Evolutionary conservation across 1,140 invertebrate genomes (phyloP).

Genomic region (Aphidius ervi): DNA sequence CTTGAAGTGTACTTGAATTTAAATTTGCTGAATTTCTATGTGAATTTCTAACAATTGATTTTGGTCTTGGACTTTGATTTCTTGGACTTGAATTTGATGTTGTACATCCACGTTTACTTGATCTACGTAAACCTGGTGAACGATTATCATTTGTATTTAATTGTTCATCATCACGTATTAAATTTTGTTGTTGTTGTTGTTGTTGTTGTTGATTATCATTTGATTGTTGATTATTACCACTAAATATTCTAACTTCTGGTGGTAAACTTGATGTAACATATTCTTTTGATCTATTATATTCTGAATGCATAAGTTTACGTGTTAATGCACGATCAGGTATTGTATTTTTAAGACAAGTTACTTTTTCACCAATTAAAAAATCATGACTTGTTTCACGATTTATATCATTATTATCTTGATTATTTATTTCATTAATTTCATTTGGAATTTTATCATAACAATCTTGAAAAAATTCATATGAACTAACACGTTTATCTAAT

Average conservation of each 20-base stretch:
- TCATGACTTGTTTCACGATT: conserved; percentile 42
- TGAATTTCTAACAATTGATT: conserved; percentile 50
- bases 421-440: conserved; percentile 26
- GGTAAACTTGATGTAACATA: conserved; percentile 41
- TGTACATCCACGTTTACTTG: conserved; percentile 37
- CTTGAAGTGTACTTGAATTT: conserved; percentile 69
- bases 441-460: conserved; percentile 33
- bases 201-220: conserved; percentile 42
- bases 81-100: conserved; percentile 54
- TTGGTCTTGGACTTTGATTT: conserved; percentile 61
- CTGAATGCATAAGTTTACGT: conserved; percentile 49
- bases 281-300: conserved; percentile 49
- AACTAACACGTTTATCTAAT: conserved; percentile 25
- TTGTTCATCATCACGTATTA: conserved; percentile 55
- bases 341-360: conserved; percentile 50
- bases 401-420: conserved; percentile 16
- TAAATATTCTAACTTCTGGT: conserved; percentile 45
- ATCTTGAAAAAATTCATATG: conserved; percentile 36
- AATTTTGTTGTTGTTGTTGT: conserved; percentile 39
- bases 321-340: conserved; percentile 46
- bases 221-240: conserved; percentile 47
- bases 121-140: conserved; percentile 53
- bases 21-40: conserved; percentile 62
- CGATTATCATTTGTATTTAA: conserved; percentile 56
- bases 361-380: conserved; percentile 56